Percentiles rank a stretch among this genome's conserved stretches.
Conservation (phyloP, 2,113 vertebrate species). For the Campylomormyrus tamandua region DNA sequence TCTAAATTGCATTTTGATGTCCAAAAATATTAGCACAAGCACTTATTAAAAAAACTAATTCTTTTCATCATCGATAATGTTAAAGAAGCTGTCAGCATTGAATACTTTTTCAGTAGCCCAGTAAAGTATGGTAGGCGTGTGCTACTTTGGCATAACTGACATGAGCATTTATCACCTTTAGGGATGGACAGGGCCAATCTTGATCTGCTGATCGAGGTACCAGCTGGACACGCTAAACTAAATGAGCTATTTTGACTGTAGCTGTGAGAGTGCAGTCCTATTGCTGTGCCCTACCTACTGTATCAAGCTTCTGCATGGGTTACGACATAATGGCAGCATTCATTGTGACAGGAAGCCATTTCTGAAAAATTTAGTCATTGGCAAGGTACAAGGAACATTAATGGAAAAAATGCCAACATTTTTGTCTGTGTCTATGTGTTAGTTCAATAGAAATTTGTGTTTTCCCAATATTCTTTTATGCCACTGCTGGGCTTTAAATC, state of each 20-base stretch:
- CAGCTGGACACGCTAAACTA: background rate
- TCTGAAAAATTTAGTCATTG: background rate
- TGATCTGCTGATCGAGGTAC: background rate
- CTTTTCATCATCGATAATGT: background rate
- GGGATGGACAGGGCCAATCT: background rate
- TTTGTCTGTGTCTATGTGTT: background rate
- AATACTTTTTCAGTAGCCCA: background rate
- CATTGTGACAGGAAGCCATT: background rate
- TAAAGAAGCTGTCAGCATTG: background rate
- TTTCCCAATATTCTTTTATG: constrained; percentile 40
- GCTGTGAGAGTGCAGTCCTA: background rate
- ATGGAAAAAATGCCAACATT: background rate
- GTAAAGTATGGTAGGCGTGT: background rate
- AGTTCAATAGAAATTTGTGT: constrained; percentile 35
- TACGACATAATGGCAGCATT: background rate
- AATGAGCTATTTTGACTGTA: background rate
- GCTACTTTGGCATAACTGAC: background rate
- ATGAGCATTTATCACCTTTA: background rate
- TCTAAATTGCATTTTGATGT: background rate
- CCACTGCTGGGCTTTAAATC: constrained; percentile 57
- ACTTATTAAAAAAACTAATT: background rate
- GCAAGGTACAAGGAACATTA: background rate
- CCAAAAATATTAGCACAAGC: background rate
- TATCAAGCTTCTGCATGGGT: background rate
- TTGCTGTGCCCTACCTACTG: background rate